phyloP scores from a whole-genome alignment of 1,140 invertebrate species.

The Camponotus floridanus region DNA sequence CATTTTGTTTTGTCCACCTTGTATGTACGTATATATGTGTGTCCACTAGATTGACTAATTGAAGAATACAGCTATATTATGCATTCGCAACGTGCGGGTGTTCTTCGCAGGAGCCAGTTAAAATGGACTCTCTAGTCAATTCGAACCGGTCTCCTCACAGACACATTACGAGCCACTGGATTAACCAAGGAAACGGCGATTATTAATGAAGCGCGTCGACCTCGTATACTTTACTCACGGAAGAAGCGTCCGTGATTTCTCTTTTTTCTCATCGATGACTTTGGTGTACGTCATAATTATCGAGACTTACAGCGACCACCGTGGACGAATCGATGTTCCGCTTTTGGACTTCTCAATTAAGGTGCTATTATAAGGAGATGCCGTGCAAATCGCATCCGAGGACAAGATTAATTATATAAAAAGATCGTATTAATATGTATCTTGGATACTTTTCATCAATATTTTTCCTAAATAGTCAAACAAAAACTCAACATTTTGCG shows the following conservation, averaged over 20 bases:
- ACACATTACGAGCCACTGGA: slow-evolving; percentile 35
- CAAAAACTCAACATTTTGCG: too few species aligned
- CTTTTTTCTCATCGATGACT: background rate
- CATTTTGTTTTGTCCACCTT: background rate
- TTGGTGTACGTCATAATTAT: slow-evolving; percentile 4
- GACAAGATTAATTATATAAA: slow-evolving; percentile 3
- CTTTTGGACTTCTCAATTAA: slow-evolving; percentile 50
- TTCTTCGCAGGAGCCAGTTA: slow-evolving; percentile 73
- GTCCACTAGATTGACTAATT: background rate
- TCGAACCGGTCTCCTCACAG: slow-evolving; percentile 53
- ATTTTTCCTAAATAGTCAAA: slow-evolving; percentile 1
- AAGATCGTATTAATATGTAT: background rate
- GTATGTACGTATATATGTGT: background rate
- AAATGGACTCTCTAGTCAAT: slow-evolving; percentile 64
- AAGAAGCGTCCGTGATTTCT: slow-evolving; percentile 15
- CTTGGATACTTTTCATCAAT: background rate
- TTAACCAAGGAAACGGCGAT: slow-evolving; percentile 63
- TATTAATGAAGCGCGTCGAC: slow-evolving; percentile 65
- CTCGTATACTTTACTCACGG: slow-evolving; percentile 56
- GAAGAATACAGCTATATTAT: slow-evolving; percentile 26
- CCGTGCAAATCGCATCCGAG: background rate
- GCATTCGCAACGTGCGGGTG: slow-evolving; percentile 17
- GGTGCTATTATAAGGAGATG: background rate
- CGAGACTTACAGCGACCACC: background rate
- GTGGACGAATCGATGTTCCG: slow-evolving; percentile 28